phyloP scores from a whole-genome alignment of 2,113 vertebrate species.

The Leptodactylus fuscus region DNA sequence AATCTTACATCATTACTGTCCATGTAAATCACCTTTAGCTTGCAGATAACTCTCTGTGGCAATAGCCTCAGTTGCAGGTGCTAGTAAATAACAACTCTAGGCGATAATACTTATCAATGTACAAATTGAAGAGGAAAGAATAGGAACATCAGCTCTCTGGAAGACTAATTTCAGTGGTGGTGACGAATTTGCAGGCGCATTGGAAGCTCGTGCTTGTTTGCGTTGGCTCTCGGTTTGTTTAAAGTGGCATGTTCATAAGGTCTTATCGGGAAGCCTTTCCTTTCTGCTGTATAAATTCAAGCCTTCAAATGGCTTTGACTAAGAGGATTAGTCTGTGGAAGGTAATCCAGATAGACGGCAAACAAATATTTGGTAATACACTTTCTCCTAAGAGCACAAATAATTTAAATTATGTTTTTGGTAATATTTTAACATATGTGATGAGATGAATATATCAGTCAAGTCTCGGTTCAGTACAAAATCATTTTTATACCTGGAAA shows the following conservation, averaged over 20 bases:
- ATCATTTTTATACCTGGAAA: not conserved
- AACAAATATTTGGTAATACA: not conserved
- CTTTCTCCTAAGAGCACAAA: not conserved
- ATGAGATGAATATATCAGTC: not conserved
- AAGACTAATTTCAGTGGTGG: slow-evolving; percentile 43
- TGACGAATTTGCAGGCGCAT: slow-evolving; percentile 21
- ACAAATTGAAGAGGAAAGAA: slow-evolving; percentile 57
- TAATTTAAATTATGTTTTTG: not conserved
- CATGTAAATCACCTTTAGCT: slow-evolving; percentile 26
- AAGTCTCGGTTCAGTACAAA: not conserved
- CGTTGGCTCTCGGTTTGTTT: slow-evolving; percentile 29
- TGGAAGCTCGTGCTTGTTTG: slow-evolving; percentile 27
- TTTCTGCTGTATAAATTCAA: not conserved
- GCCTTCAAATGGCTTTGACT: slow-evolving; percentile 58
- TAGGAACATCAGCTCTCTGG: slow-evolving; percentile 41
- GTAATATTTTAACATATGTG: not conserved
- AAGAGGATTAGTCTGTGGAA: slow-evolving; percentile 29
- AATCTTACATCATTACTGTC: slow-evolving; percentile 3
- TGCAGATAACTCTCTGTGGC: slow-evolving; percentile 22
- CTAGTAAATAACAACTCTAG: slow-evolving; percentile 37
- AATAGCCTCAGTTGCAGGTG: slow-evolving; percentile 49
- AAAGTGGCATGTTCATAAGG: slow-evolving; percentile 45
- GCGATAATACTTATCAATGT: slow-evolving; percentile 47
- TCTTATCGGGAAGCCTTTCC: slow-evolving; percentile 59
- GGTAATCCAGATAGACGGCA: slow-evolving; percentile 14